A percentile compares a stretch with the other conserved stretches of the same genome.
Conservation (phyloP, 1,140 invertebrate species). For the Artemia franciscana region DNA sequence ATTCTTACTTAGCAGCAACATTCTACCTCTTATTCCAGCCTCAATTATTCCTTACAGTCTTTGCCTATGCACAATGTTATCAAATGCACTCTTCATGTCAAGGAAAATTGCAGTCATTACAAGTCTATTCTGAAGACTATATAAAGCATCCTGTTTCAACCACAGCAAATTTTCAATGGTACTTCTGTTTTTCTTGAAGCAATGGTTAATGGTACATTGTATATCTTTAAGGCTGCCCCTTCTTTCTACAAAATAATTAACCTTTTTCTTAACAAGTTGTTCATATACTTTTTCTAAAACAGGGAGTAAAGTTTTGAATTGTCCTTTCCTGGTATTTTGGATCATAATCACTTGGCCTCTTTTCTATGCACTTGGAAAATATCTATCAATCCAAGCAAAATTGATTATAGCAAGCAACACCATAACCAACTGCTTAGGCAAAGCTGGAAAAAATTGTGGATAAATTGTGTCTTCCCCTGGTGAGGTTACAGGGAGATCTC, state of each 20-base stretch:
- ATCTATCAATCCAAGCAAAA: neutral
- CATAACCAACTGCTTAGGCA: neutral
- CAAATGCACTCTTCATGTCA: neutral
- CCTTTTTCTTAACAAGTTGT: neutral
- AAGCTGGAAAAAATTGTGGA: neutral
- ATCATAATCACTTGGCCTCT: neutral
- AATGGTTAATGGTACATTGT: neutral
- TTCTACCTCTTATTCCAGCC: neutral
- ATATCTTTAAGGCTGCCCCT: neutral
- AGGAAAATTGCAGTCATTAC: neutral
- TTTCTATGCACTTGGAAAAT: neutral
- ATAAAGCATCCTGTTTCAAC: neutral
- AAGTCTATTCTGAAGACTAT: neutral
- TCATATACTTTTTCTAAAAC: neutral
- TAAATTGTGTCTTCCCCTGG: neutral
- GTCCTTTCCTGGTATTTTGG: neutral
- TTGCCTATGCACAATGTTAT: neutral
- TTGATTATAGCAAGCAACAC: neutral
- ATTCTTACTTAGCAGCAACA: neutral
- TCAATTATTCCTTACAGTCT: neutral
- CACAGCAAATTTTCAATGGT: neutral
- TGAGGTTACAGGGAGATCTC: neutral
- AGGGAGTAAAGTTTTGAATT: neutral
- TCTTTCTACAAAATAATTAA: neutral
- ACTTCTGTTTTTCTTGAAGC: neutral